Conservation (phyloP, 2,888 invertebrate species). For the Rhagophthalmus giganteus region DNA sequence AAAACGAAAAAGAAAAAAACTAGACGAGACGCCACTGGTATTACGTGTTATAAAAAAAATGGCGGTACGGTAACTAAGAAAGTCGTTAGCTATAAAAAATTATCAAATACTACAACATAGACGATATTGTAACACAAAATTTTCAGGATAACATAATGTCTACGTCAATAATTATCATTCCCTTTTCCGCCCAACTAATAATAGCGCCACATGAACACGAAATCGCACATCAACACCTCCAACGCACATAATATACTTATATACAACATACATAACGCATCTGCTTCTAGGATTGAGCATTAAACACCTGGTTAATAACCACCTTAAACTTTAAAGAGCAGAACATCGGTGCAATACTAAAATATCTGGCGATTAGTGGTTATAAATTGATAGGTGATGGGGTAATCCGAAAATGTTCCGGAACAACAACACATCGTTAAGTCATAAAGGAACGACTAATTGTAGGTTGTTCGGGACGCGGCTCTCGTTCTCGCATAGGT, state of each 20-base stretch:
- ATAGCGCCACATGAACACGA: constrained; percentile 12
- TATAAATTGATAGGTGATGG: background rate
- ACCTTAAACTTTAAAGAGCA: constrained; percentile 2
- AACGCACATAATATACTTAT: constrained; percentile 6
- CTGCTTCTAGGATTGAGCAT: constrained; percentile 15
- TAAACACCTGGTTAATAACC: constrained; percentile 23
- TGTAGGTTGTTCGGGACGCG: too few relatives aligned
- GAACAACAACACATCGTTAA: background rate
- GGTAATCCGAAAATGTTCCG: background rate
- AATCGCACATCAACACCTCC: constrained; percentile 26
- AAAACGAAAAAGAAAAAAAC: too few relatives aligned
- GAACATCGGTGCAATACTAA: constrained; percentile 10
- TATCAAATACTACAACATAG: background rate
- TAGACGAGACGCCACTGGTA: too few relatives aligned
- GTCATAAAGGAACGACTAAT: background rate
- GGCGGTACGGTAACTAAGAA: too few relatives aligned
- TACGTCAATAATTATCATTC: constrained; percentile 8
- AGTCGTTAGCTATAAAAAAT: too few relatives aligned
- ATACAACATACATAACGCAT: constrained; percentile 21
- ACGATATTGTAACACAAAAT: too few relatives aligned
- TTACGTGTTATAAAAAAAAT: too few relatives aligned
- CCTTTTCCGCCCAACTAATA: constrained; percentile 20
- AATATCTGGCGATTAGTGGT: background rate
- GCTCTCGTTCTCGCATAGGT: too few relatives aligned
- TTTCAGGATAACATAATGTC: too few relatives aligned